A percentile compares a stretch with the other conserved stretches of the same genome.
Conservation (phyloP, 2,113 vertebrate genomes). For the Otocyon megalotis region DNA sequence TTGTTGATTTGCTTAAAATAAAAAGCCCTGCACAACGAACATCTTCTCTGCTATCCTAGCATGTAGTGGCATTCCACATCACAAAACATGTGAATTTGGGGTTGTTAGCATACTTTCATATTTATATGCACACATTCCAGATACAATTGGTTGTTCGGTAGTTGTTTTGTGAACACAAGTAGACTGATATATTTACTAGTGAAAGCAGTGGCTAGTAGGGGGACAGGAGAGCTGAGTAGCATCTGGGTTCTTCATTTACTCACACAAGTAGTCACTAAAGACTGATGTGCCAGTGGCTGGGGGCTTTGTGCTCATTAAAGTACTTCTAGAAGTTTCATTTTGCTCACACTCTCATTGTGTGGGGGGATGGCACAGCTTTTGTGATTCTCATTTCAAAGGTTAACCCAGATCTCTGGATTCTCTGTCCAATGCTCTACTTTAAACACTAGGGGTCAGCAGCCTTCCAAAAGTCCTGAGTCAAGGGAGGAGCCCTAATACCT, state of each 20-base stretch:
- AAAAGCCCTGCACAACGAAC: neutral
- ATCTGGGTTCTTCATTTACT: neutral
- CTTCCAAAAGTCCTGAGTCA: slow-evolving; percentile 39
- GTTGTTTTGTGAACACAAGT: neutral
- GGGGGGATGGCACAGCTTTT: neutral
- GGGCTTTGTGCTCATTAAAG: neutral
- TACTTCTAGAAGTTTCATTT: neutral
- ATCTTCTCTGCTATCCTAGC: neutral
- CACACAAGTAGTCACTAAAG: neutral
- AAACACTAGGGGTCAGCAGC: slow-evolving; percentile 79
- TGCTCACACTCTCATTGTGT: neutral
- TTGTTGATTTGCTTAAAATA: neutral
- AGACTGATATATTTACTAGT: neutral
- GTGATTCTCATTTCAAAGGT: neutral
- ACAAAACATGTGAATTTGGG: neutral
- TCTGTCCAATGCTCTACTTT: neutral
- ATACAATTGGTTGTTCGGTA: neutral
- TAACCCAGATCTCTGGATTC: neutral
- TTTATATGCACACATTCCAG: neutral
- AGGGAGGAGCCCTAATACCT: neutral
- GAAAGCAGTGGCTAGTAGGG: neutral
- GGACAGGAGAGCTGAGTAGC: neutral
- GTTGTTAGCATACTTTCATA: neutral
- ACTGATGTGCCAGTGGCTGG: neutral
- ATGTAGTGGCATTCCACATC: neutral